These are phyloP conservation scores for Helicolenus hilgendorfi DNA, from an alignment of 2,797 vertebrate species.

Conservation along the genomic window DNA sequence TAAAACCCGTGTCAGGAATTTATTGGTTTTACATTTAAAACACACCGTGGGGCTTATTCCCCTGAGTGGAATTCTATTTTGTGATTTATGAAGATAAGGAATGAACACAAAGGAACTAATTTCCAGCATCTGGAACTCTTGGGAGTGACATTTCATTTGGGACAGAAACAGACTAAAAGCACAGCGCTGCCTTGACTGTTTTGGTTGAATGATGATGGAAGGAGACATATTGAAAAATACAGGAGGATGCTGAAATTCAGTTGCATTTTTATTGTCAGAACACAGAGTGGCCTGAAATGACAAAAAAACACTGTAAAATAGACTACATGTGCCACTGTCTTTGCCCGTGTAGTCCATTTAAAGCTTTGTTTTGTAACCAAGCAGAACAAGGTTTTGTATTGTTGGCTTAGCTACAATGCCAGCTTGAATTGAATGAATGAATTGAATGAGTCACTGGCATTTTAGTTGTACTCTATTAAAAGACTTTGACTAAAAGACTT, in stretches of 20 bases:
- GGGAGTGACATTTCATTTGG: constrained; percentile 61
- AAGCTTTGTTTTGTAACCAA: not conserved
- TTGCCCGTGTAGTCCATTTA: not conserved
- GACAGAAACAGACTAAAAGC: constrained; percentile 52
- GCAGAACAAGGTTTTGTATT: not conserved
- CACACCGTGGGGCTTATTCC: constrained; percentile 27
- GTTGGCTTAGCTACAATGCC: not conserved
- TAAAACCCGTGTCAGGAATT: constrained; percentile 64
- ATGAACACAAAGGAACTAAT: constrained; percentile 62
- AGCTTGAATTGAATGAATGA: constrained; percentile 5
- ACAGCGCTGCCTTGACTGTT: constrained; percentile 25
- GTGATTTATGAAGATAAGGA: constrained; percentile 67
- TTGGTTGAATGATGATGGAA: constrained; percentile 46
- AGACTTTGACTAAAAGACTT: constrained; percentile 3
- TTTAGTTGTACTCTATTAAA: constrained; percentile 15
- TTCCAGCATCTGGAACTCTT: constrained; percentile 52
- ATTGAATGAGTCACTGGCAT: constrained; percentile 8
- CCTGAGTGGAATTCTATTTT: constrained; percentile 52
- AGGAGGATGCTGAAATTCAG: not conserved
- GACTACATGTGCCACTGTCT: not conserved
- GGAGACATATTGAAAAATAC: not conserved
- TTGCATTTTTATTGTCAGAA: constrained; percentile 6
- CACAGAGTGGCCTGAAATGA: not conserved
- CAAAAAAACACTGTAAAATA: not conserved
- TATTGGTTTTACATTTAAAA: constrained; percentile 79